Conservation (phyloP, 1,140 invertebrate genomes). For the Habropoda laboriosa region DNA sequence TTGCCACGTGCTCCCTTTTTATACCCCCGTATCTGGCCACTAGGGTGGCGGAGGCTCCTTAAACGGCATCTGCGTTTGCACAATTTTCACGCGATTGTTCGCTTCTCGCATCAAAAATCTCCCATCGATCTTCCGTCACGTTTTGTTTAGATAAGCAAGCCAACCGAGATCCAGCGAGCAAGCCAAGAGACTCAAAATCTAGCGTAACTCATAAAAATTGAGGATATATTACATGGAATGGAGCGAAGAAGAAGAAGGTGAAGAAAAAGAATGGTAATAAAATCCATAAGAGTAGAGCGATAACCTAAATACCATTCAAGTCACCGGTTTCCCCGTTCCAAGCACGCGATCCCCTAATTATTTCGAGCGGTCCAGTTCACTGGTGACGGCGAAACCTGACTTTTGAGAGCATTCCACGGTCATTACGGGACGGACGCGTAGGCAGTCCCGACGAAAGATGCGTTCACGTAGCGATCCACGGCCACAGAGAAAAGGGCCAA, state of each 20-base stretch:
- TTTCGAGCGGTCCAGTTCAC: neutral
- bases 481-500: slow-evolving; percentile 33
- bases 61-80: slow-evolving; percentile 77
- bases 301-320: neutral
- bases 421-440: slow-evolving; percentile 14
- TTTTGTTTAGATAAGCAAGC: neutral
- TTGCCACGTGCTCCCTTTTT: slow-evolving; percentile 75
- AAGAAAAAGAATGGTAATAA: too few relatives aligned
- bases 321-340: neutral
- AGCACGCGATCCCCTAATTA: neutral
- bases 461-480: slow-evolving; percentile 42
- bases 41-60: slow-evolving; percentile 48
- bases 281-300: neutral
- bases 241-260: too few relatives aligned
- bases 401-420: slow-evolving; percentile 1
- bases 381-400: neutral
- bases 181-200: too few relatives aligned
- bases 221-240: too few relatives aligned
- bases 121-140: slow-evolving; percentile 1
- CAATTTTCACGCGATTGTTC: slow-evolving; percentile 49
- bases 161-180: too few relatives aligned
- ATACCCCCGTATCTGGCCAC: slow-evolving; percentile 44
- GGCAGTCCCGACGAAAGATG: slow-evolving; percentile 52
- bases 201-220: too few relatives aligned
- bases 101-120: neutral